Evolutionary conservation across 2,888 invertebrate species (phyloP).

Genomic region (Dicranocentrus wangi): DNA sequence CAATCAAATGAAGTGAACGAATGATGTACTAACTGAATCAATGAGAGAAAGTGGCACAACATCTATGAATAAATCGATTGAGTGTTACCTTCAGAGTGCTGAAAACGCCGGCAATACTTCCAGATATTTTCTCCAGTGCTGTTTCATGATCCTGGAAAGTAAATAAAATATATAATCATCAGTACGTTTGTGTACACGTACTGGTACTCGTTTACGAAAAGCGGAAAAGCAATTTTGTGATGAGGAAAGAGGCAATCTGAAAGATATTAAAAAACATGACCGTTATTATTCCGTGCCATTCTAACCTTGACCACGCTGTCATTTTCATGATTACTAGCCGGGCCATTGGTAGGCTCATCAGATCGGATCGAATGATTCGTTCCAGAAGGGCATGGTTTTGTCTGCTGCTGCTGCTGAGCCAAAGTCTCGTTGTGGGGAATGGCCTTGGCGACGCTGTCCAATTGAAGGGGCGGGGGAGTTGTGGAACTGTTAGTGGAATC

Average conservation of each 20-base stretch:
- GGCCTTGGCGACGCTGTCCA: constrained; percentile 2
- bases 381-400: no score
- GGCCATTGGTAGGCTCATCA: neutral
- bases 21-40: no score
- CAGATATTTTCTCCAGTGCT: constrained; percentile 41
- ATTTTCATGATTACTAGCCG: constrained; percentile 23
- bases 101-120: constrained; percentile 28
- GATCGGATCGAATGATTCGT: no score
- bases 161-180: neutral
- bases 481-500: neutral
- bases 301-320: constrained; percentile 36
- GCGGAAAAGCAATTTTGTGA: neutral
- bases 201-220: no score
- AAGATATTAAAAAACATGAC: constrained; percentile 31
- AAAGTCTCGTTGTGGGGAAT: no score
- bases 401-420: neutral
- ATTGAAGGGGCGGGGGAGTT: neutral
- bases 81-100: constrained; percentile 33
- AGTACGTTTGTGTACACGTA: no score
- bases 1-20: constrained; percentile 15
- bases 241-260: neutral
- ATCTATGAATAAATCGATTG: neutral
- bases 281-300: no score
- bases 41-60: no score
- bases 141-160: constrained; percentile 35